phyloP scores from a whole-genome alignment of 2,113 vertebrate genomes.

The Barnardius zonarius region DNA sequence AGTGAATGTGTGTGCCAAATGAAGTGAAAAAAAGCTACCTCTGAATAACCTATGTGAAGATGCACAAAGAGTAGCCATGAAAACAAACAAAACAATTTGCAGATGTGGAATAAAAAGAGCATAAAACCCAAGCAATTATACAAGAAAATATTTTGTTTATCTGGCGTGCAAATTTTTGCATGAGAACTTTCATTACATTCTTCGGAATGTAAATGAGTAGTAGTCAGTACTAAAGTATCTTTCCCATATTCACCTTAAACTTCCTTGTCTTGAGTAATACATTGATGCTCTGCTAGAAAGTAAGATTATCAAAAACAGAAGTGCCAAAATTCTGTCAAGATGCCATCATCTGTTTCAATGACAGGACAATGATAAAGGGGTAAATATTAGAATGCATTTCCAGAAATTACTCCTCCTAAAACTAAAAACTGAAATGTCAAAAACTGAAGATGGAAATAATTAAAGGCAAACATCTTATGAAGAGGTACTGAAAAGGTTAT shows the following conservation, averaged over 20 bases:
- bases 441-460: conserved; percentile 8
- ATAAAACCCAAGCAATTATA: not conserved
- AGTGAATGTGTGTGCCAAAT: not conserved
- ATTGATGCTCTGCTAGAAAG: not conserved
- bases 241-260: not conserved
- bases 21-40: not conserved
- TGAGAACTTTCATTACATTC: not conserved
- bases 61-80: not conserved
- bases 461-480: not conserved
- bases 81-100: not conserved
- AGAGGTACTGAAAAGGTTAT: conserved; percentile 21
- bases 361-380: not conserved
- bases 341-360: not conserved
- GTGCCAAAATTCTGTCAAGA: not conserved
- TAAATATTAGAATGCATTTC: not conserved
- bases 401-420: not conserved
- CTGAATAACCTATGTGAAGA: not conserved
- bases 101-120: not conserved
- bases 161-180: not conserved
- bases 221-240: not conserved
- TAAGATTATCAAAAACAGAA: not conserved
- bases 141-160: not conserved
- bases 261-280: not conserved
- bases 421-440: not conserved
- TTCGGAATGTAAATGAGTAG: not conserved